Evolutionary conservation across 2,113 vertebrate genomes (phyloP).

Genomic region (Malurus melanocephalus): DNA sequence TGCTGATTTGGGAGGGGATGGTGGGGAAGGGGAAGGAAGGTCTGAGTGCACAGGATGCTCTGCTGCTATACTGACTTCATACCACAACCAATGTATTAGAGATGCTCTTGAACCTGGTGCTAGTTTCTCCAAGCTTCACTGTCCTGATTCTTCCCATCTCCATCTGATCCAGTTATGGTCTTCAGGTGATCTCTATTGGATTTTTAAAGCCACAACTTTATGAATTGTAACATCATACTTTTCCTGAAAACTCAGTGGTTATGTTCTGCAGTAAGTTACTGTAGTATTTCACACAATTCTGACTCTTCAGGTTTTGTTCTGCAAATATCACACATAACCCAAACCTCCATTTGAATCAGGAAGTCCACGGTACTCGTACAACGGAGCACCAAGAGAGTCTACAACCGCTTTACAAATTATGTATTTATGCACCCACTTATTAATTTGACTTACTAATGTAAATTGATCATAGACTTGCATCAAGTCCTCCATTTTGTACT

Average conservation of each 20-base stretch:
- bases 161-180: conserved; percentile 67
- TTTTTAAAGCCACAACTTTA: conserved; percentile 69
- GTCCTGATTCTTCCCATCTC: conserved; percentile 67
- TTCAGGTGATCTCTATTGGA: conserved; percentile 67
- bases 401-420: conserved; percentile 58
- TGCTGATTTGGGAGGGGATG: conserved; percentile 30
- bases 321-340: conserved; percentile 35
- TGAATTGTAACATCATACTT: conserved; percentile 62
- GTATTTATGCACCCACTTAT: conserved; percentile 68
- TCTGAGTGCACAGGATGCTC: conserved; percentile 61
- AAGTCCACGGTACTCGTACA: conserved; percentile 14
- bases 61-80: conserved; percentile 67
- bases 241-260: conserved; percentile 56
- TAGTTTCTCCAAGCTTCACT: conserved; percentile 67
- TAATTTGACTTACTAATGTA: conserved; percentile 91
- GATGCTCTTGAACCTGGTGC: conserved; percentile 67
- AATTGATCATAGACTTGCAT: conserved; percentile 98
- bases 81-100: conserved; percentile 65
- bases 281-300: conserved; percentile 45
- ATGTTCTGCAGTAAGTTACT: conserved; percentile 51
- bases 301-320: conserved; percentile 17
- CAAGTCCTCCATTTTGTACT: conserved; percentile 96
- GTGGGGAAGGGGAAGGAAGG: conserved; percentile 14
- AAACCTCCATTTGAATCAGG: conserved; percentile 28
- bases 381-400: conserved; percentile 35